Evolutionary conservation across 2,888 invertebrate genomes (phyloP).

Genomic region (Rhimphoctona megacephalus): DNA sequence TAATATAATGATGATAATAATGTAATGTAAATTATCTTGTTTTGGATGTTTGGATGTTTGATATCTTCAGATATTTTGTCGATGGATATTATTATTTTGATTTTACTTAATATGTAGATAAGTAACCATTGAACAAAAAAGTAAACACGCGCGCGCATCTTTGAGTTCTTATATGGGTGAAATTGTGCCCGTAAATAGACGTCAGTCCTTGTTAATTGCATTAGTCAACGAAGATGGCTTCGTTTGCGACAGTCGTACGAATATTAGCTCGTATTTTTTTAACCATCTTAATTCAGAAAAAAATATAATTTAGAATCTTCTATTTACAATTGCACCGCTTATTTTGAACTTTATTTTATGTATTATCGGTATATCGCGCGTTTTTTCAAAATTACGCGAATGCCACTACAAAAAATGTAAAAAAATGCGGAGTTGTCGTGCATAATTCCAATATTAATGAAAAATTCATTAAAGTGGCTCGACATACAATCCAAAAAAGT

Average conservation of each 20-base stretch:
- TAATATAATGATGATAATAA: too few relatives aligned
- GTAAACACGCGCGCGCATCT: neutral
- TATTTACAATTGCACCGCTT: neutral
- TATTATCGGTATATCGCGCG: too few relatives aligned
- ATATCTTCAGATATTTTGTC: neutral
- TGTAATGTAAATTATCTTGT: too few relatives aligned
- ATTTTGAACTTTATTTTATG: neutral
- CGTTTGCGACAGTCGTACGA: constrained; percentile 55
- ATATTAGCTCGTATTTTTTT: constrained; percentile 8
- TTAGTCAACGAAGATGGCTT: constrained; percentile 73
- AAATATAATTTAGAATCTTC: neutral
- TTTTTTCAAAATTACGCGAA: too few relatives aligned
- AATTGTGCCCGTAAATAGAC: constrained; percentile 19
- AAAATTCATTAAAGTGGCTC: neutral
- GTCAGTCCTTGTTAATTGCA: constrained; percentile 62
- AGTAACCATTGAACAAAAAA: neutral
- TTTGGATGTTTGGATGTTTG: too few relatives aligned
- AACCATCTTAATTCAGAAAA: neutral
- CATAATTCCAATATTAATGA: neutral
- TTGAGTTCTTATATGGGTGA: neutral
- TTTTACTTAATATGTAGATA: neutral
- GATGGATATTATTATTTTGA: neutral
- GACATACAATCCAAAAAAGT: neutral
- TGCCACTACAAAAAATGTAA: too few relatives aligned
- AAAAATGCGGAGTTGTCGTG: neutral